These are phyloP conservation scores for Empidonax traillii DNA, from an alignment of 2,113 vertebrate species.

Conservation along the genomic window DNA sequence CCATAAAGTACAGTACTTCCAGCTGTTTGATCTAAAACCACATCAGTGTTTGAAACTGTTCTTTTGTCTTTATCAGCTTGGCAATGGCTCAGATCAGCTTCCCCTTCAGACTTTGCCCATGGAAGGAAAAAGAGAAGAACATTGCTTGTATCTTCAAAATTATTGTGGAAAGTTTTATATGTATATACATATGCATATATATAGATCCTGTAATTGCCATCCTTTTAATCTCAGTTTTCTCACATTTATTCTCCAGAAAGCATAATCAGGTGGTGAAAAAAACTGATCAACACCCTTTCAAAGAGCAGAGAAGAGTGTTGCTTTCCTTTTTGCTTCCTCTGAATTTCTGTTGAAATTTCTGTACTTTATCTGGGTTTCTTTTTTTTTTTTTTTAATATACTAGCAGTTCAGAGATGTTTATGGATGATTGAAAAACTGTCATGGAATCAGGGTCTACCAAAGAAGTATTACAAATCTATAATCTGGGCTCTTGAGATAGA, in stretches of 20 bases:
- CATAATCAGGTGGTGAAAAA: conserved; percentile 19
- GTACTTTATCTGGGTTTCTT: neutral
- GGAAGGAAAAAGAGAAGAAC: conserved; percentile 10
- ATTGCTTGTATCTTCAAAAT: conserved; percentile 40
- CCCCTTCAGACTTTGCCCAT: neutral
- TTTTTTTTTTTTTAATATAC: neutral
- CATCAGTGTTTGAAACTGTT: neutral
- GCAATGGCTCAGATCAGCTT: neutral
- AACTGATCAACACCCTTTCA: neutral
- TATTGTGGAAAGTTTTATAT: neutral
- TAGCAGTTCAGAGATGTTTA: neutral
- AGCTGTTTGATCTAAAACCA: neutral
- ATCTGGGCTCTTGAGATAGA: neutral
- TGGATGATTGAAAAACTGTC: neutral
- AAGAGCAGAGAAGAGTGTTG: neutral
- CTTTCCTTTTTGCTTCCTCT: conserved; percentile 11
- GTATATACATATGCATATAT: neutral
- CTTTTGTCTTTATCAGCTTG: neutral
- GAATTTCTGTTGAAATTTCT: neutral
- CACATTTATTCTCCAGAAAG: neutral
- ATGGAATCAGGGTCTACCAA: neutral
- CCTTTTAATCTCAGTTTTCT: conserved; percentile 2
- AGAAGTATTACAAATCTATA: neutral
- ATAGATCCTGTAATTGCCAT: neutral
- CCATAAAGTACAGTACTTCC: neutral